Percentiles rank a stretch among this genome's conserved stretches.
phyloP scores from a whole-genome alignment of 2,113 vertebrate species.

The Connochaetes taurinus region DNA sequence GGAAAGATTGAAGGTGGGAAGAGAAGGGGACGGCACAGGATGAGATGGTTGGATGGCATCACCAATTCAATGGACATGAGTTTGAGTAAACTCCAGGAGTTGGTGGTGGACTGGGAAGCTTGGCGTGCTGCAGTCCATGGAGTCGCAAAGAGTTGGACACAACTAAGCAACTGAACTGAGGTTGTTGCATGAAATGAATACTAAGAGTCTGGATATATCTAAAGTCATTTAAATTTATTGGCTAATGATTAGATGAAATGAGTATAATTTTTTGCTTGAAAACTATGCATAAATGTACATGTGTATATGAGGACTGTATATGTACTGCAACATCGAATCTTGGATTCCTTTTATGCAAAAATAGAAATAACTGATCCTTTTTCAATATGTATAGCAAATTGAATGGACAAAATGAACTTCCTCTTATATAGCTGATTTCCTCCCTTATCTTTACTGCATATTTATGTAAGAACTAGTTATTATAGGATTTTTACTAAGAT shows the following conservation, averaged over 20 bases:
- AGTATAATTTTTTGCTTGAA: not conserved
- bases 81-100: not conserved
- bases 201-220: not conserved
- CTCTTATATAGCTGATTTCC: not conserved
- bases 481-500: not conserved
- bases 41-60: not conserved
- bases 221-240: not conserved
- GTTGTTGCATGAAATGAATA: not conserved
- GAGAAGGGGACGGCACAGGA: rapidly evolving
- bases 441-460: not conserved
- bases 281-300: not conserved
- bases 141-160: rapidly evolving
- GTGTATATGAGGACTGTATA: not conserved
- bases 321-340: not conserved
- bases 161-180: not conserved
- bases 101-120: not conserved
- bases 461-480: not conserved
- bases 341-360: not conserved
- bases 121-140: not conserved
- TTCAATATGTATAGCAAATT: not conserved
- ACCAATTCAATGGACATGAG: not conserved
- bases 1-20: not conserved
- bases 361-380: not conserved
- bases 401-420: not conserved
- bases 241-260: not conserved